Evolutionary conservation across 2,888 invertebrate genomes (phyloP), one percentile per base, ranked within the genome.

Genomic region (Linnaemya vulpina): DNA sequence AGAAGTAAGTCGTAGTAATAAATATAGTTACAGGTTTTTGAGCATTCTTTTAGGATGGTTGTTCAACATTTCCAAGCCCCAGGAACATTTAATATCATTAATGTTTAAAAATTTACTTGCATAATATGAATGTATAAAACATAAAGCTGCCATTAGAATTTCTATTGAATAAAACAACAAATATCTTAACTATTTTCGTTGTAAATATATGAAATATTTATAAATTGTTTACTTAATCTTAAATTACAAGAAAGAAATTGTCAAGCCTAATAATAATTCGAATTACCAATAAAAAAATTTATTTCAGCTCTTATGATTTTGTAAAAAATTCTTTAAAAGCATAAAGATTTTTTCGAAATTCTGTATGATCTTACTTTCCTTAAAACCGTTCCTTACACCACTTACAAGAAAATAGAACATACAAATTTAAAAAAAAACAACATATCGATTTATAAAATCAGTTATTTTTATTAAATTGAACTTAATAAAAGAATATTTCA

Each of bases 371-470:
- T 71, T 22, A 63, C 43, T 46, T 55, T 73, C 51, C 38, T 73
- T 73, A 38, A 22, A 68, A 38, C 40, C 49, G 20, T 7, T 51
- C n/a, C 60, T n/a, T 49, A 35, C 10, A 22, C 40, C 17, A 30
- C 13, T 20, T n/a, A 67, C 15, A 0, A 43, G 58, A 62, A 62
- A 73, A 77, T 78, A 78, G 71, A 68, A 63, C 46, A 75, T 79
- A 71, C 68, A 60, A 80, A 75, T 63, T 70, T 46, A 67, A 81
- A 68, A 81, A 68, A 87, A 87, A 86, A 73, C 22, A 83, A 87
- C 87, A 87, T 87, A 87, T 87, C 87, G 86, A 87, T 78, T 84
- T 82, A 67, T 70, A 78, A 75, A 84, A 70, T 76, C 62, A 74
- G 60, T 86, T 63, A 60, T 83, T 83, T 83, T 79, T 76, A 70